phyloP scores from a whole-genome alignment of 2,113 vertebrate species.

The Scolopax mira region DNA sequence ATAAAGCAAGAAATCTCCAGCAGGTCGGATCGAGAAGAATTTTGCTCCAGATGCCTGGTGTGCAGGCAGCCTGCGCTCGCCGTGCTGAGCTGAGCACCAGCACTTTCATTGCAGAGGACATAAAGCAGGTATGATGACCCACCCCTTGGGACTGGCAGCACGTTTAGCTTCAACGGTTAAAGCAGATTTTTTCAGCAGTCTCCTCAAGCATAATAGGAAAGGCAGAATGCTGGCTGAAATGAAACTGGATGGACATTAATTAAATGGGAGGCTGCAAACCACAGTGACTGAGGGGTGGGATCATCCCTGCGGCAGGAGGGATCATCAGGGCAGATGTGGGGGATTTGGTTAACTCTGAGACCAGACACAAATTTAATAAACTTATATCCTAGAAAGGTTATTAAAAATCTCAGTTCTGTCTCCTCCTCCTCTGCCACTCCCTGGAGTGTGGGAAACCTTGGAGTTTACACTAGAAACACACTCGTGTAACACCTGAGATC shows the following conservation, averaged over 20 bases:
- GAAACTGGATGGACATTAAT: background rate
- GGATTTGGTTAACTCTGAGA: background rate
- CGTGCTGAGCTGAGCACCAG: background rate
- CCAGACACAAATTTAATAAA: background rate
- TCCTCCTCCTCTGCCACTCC: background rate
- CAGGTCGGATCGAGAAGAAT: background rate
- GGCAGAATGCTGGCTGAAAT: background rate
- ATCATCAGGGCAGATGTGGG: background rate
- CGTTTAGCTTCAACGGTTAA: background rate
- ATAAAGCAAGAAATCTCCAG: background rate
- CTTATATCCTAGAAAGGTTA: background rate
- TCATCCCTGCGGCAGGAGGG: background rate
- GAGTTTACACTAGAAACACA: background rate
- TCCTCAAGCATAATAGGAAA: background rate
- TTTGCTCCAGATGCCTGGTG: background rate
- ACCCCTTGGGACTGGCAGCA: background rate
- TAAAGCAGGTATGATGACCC: background rate
- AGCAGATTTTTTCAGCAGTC: background rate
- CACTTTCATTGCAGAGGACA: background rate
- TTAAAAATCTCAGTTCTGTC: background rate
- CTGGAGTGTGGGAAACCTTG: background rate
- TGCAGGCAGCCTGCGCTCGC: fast-evolving
- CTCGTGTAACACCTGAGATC: background rate
- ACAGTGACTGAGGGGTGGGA: background rate
- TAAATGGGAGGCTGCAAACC: background rate